Percentiles rank a stretch among this genome's conserved stretches.
phyloP scores from a whole-genome alignment of 2,797 vertebrate species.

The Arnoldichthys spilopterus region DNA sequence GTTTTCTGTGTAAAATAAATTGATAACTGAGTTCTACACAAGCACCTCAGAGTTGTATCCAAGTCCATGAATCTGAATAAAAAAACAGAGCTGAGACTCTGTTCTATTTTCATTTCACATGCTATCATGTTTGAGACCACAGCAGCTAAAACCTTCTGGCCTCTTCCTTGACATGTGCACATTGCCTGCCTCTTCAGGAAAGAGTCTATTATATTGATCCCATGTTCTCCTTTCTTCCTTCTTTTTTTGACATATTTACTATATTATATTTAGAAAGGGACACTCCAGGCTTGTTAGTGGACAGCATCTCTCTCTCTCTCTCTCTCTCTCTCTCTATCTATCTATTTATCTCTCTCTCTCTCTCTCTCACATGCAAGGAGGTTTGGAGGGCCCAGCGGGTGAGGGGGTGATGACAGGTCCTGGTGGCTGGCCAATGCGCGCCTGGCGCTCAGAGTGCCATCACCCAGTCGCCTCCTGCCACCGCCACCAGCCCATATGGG shows the following conservation, averaged over 20 bases:
- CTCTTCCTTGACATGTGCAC: constrained; percentile 13
- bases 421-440: constrained; percentile 76
- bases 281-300: constrained; percentile 49
- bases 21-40: constrained; percentile 54
- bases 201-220: constrained; percentile 23
- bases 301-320: constrained; percentile 31
- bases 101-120: constrained; percentile 50
- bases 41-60: constrained; percentile 41
- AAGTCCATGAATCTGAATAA: constrained; percentile 54
- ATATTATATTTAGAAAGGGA: constrained; percentile 9
- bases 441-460: constrained; percentile 72
- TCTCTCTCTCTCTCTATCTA: constrained; percentile 14
- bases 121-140: constrained; percentile 17
- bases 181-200: constrained; percentile 6
- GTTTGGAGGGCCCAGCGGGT: constrained; percentile 71
- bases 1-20: constrained; percentile 51
- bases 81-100: constrained; percentile 30
- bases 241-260: neutral
- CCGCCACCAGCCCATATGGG: constrained; percentile 73
- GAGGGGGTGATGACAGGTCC: constrained; percentile 78
- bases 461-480: constrained; percentile 75
- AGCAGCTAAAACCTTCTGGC: constrained; percentile 29
- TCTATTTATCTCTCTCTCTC: constrained; percentile 26
- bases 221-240: neutral
- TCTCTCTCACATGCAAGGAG: constrained; percentile 43